A percentile compares a stretch with the other conserved stretches of the same genome.
Conservation (phyloP, 2,797 vertebrate genomes). For the Nyctalus aviator region DNA sequence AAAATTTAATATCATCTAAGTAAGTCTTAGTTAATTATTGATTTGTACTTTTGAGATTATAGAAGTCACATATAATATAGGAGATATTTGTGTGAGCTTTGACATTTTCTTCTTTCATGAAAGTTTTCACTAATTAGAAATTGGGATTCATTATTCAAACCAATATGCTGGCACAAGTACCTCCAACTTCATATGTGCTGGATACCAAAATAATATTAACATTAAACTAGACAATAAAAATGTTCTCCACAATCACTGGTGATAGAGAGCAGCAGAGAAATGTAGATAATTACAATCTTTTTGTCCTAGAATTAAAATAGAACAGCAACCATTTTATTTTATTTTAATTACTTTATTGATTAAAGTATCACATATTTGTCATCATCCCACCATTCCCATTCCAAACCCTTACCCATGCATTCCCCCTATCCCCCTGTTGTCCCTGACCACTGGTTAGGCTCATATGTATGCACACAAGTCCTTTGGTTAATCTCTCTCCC, state of each 20-base stretch:
- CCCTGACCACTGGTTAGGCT: no score
- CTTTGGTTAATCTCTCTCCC: no score
- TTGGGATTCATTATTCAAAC: conserved; percentile 11
- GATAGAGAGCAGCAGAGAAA: neutral
- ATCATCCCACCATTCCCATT: no score
- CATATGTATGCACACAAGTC: no score
- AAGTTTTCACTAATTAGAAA: conserved; percentile 12
- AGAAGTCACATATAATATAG: neutral
- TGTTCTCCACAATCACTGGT: neutral
- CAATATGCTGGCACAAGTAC: neutral
- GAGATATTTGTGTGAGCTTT: neutral
- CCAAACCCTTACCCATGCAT: no score
- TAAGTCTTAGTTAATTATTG: neutral
- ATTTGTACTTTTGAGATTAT: neutral
- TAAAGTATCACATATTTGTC: no score
- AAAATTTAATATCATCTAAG: neutral
- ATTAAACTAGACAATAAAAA: neutral
- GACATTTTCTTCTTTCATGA: conserved; percentile 24
- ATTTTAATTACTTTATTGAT: neutral
- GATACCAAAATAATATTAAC: conserved; percentile 5
- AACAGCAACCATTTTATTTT: neutral
- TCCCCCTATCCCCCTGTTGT: no score
- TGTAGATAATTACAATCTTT: neutral
- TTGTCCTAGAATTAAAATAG: neutral
- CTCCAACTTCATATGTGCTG: neutral